Evolutionary conservation across 2,113 vertebrate species (phyloP).

Genomic region (Herpailurus yagouaroundi): DNA sequence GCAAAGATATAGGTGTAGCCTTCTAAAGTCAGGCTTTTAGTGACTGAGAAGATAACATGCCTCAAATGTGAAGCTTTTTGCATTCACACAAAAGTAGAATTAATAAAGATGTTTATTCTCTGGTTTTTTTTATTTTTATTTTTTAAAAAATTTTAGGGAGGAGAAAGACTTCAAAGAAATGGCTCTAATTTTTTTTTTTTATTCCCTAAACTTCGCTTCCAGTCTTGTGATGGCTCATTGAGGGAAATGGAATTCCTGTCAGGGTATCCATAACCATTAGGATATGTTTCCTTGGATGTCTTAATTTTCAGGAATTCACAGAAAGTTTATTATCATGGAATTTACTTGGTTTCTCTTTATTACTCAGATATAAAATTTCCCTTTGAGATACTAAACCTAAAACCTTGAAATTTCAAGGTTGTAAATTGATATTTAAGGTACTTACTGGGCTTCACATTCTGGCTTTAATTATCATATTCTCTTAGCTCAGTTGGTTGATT

Average conservation of each 20-base stretch:
- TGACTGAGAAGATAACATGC: background rate
- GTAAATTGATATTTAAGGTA: slow-evolving; percentile 59
- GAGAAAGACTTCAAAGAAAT: background rate
- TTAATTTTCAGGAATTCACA: slow-evolving; percentile 64
- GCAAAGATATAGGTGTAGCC: background rate
- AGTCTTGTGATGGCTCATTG: background rate
- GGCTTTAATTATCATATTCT: slow-evolving; percentile 29
- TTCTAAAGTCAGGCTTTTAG: background rate
- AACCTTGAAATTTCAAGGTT: slow-evolving; percentile 50
- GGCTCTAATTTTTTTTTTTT: background rate
- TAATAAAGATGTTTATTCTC: background rate
- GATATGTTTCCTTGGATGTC: slow-evolving; percentile 45
- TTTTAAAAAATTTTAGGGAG: background rate
- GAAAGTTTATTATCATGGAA: slow-evolving; percentile 47
- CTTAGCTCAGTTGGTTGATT: slow-evolving; percentile 50
- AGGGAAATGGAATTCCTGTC: slow-evolving; percentile 47
- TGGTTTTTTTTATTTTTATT: background rate
- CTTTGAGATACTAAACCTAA: slow-evolving; percentile 48
- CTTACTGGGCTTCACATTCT: slow-evolving; percentile 49
- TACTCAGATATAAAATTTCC: slow-evolving; percentile 52
- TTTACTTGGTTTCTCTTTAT: slow-evolving; percentile 57
- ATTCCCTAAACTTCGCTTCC: background rate
- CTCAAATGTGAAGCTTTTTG: background rate
- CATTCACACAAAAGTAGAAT: background rate
- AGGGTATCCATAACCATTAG: slow-evolving; percentile 35